Percentiles rank a stretch among this genome's conserved stretches.
phyloP scores from a whole-genome alignment of 1,140 invertebrate species.

The Stegodyphus mimosarum region DNA sequence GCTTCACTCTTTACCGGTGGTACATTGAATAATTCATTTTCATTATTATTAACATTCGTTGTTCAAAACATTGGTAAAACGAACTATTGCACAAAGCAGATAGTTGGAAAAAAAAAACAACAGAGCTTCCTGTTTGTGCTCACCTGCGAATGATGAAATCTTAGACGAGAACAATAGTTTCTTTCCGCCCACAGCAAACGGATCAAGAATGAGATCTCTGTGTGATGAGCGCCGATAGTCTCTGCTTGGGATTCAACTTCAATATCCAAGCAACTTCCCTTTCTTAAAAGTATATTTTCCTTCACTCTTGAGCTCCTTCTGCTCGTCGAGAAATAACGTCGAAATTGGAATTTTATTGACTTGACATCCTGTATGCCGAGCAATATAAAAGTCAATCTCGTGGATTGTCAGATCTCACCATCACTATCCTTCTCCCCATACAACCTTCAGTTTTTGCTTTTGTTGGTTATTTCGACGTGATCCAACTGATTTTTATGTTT shows the following conservation, averaged over 20 bases:
- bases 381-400: constrained; percentile 59
- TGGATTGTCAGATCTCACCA: constrained; percentile 44
- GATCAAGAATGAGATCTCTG: background rate
- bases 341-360: constrained; percentile 55
- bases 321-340: no score
- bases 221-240: background rate
- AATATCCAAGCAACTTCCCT: constrained; percentile 22
- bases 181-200: background rate
- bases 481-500: no score
- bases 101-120: no score
- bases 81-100: no score
- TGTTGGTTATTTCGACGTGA: no score
- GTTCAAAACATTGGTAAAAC: no score
- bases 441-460: no score
- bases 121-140: no score
- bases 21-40: no score
- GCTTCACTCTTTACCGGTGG: no score
- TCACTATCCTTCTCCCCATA: no score
- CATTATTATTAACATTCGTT: no score
- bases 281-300: constrained; percentile 32
- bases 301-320: background rate
- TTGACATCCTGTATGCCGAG: constrained; percentile 36
- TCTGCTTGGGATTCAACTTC: constrained; percentile 42
- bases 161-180: background rate
- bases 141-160: background rate